Evolutionary conservation across 2,888 invertebrate genomes (phyloP), one percentile per base, ranked within the genome.

Genomic region (Agrilus cyanescens): DNA sequence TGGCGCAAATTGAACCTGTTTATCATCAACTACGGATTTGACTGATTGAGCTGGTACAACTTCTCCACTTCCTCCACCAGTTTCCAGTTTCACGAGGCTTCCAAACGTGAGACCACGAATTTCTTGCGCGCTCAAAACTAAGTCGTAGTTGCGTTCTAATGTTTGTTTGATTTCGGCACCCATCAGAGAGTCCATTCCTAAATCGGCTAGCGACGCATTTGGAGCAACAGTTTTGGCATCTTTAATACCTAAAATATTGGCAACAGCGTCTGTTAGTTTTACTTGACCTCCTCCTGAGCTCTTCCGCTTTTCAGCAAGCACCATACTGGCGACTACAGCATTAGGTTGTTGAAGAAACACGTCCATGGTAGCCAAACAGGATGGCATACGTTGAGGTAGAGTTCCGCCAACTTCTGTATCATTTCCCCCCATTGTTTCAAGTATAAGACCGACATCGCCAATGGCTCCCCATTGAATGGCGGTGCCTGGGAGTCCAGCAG

Each of bases 381-480:
- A 95, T n/a, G 80, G 69, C 74, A 98, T 90, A 54, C 93, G 79
- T 69, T 98, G 97, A 12, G 97, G 97, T 53, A 95, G 66, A 6
- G 97, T 97, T 50, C 97, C 97, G 46, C 94, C 93, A 52, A 97
- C 85, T 54, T 89, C 89, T 0, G 85, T 82, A 39, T 91, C 88
- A 66, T 93, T 94, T 51, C 76, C 81, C 37, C 90, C 87, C 78
- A 94, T 85, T 37, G 82, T 85, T 57, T 94, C 91, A 58, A 88
- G 69, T 46, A 97, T 78, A 43, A 97, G 75, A 40, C 97, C 97
- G 33, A 95, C 95, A 65, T 98, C 97, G 44, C 95, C 97, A 58
- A 98, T 88, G 46, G 96, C 97, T 52, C 98, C 98, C 97, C 97
- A 98, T 68, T 98, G 97, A 56, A 98, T 88, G 33, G 96, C 93